phyloP scores from a whole-genome alignment of 2,113 vertebrate species.

The Lethenteron camtschaticum region DNA sequence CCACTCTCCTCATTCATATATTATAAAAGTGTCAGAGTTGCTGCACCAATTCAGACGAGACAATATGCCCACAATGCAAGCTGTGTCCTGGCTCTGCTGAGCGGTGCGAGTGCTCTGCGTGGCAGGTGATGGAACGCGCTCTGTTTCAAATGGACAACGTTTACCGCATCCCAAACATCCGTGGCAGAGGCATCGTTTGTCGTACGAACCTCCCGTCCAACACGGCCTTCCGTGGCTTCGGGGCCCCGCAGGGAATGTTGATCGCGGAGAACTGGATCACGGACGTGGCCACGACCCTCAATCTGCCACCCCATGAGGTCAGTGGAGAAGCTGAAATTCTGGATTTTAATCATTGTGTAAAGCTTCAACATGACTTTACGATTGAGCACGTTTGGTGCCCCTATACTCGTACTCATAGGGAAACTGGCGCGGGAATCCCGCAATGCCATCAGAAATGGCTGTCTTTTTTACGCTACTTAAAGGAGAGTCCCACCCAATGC shows the following conservation, averaged over 20 bases:
- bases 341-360: no score
- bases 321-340: background rate
- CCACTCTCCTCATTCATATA: no score
- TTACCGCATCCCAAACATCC: slow-evolving; percentile 59
- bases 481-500: no score
- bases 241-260: slow-evolving; percentile 78
- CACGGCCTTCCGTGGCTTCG: slow-evolving; percentile 82
- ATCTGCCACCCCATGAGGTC: slow-evolving; percentile 48
- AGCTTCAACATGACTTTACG: no score
- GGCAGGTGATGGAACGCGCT: slow-evolving; percentile 56
- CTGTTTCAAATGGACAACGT: slow-evolving; percentile 74
- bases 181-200: slow-evolving; percentile 40
- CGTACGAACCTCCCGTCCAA: slow-evolving; percentile 79
- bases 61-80: no score
- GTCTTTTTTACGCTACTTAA: no score
- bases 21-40: no score
- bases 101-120: slow-evolving; percentile 10
- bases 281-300: slow-evolving; percentile 38
- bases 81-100: background rate
- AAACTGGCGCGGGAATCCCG: no score
- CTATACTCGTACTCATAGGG: no score
- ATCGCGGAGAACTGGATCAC: slow-evolving; percentile 62
- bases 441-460: no score
- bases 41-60: no score
- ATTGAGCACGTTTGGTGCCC: no score